These are phyloP conservation scores for Myotis yumanensis DNA, from an alignment of 2,113 vertebrate species.

Conservation along the genomic window DNA sequence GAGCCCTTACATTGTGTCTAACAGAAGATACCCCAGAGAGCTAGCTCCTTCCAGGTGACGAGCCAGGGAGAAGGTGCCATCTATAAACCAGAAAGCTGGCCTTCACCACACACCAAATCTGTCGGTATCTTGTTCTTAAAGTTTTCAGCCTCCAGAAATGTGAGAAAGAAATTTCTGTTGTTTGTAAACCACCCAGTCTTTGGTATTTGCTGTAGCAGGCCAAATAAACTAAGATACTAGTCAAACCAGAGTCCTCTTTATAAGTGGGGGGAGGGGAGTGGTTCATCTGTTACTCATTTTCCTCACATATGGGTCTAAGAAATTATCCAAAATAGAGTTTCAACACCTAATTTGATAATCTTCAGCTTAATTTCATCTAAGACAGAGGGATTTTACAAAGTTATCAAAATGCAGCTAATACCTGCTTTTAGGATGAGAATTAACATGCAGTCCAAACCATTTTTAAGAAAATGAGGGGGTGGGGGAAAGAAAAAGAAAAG, in stretches of 20 bases:
- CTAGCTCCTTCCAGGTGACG: not conserved
- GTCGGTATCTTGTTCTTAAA: not conserved
- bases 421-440: not conserved
- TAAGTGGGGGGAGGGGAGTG: not conserved
- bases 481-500: not conserved
- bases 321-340: not conserved
- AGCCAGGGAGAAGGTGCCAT: not conserved
- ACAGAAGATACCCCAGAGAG: not conserved
- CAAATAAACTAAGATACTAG: not conserved
- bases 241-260: not conserved
- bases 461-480: not conserved
- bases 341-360: not conserved
- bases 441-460: not conserved
- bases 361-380: conserved; percentile 7
- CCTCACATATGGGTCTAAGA: not conserved
- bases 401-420: not conserved
- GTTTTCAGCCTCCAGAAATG: not conserved
- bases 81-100: not conserved
- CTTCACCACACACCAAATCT: not conserved
- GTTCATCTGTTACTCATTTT: not conserved
- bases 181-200: not conserved
- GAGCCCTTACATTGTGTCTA: not conserved
- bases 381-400: not conserved
- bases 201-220: not conserved
- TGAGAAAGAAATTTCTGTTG: not conserved